Conservation (phyloP, 2,113 vertebrate genomes). For the Todiramphus chloris region DNA sequence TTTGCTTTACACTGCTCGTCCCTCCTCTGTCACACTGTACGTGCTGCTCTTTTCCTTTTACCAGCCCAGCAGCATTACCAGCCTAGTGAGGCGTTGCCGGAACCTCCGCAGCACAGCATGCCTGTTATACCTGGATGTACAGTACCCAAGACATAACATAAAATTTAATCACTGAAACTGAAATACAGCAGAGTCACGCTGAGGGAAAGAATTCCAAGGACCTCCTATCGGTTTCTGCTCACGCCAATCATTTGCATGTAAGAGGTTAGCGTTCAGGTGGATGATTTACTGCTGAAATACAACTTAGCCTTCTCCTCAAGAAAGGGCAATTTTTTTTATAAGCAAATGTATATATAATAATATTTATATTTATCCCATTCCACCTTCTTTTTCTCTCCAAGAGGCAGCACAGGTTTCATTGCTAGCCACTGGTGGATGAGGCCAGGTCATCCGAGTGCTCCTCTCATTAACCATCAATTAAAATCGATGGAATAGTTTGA, state of each 20-base stretch:
- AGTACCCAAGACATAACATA: background rate
- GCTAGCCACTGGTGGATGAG: background rate
- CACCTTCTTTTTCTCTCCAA: background rate
- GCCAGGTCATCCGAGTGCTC: background rate
- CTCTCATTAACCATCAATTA: conserved; percentile 37
- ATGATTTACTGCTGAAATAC: background rate
- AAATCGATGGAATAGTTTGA: conserved; percentile 22
- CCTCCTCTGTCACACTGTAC: background rate
- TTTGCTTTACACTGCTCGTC: background rate
- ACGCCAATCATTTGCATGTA: background rate
- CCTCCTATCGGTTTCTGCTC: background rate
- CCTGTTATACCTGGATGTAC: conserved; percentile 21
- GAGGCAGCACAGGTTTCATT: background rate
- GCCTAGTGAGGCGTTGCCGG: background rate
- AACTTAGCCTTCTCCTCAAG: background rate
- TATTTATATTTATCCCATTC: background rate
- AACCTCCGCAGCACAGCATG: background rate
- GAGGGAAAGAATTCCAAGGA: background rate
- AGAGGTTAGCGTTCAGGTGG: background rate
- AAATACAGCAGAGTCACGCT: background rate
- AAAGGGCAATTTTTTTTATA: background rate
- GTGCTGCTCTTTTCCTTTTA: background rate
- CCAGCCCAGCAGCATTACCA: background rate
- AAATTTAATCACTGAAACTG: conserved; percentile 1
- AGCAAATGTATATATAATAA: background rate